Evolutionary conservation across 2,113 vertebrate genomes (phyloP), one percentile per base, ranked within the genome.

Genomic region (Plestiodon gilberti): DNA sequence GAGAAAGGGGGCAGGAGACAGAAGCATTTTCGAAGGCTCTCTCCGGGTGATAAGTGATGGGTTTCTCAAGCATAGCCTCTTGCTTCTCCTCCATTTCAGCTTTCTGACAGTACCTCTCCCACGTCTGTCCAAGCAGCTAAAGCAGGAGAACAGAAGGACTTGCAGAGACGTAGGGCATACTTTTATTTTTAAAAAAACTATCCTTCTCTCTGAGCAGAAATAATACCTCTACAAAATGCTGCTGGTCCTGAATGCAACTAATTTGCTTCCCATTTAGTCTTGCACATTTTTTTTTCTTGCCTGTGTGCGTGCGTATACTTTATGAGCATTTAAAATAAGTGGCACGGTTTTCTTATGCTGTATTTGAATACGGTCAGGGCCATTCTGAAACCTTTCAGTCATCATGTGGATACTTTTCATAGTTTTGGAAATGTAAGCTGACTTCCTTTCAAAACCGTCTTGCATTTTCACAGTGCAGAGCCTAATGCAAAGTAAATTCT

Each of bases 401-500:
- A 64, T 43, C 80, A 81, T 30, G 3, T 87, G 35, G 82, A 59
- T 65, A 18, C 2, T 69, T 73, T 14, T 4, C 65, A 0, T 40
- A 3, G 28, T 81, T 90, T 43, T 6, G 84, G 75, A 55, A 1
- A 9, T 71, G 55, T n/a, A 25, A 55, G 3, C 9, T 73, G 13
- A 6, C 13, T 30, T 67, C 15, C 83, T 2, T 7, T 81, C 62
- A 73, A 87, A 11, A 30, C 85, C 11, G 5, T 0, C 2, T 81
- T 73, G 40, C 35, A 62, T 40, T 38, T 64, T 80, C 57, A 40
- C 35, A 52, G 22, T 67, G 33, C 81, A 55, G 93, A 85, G 62
- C 71, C 0, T 3, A 61, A 84, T 82, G 23, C 30, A 74, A 15
- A 35, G 2, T 80, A 87, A 80, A 6, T 82, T 10, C 83, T 88